phyloP scores from a whole-genome alignment of 2,888 invertebrate genomes.

The Xestia xanthographa region DNA sequence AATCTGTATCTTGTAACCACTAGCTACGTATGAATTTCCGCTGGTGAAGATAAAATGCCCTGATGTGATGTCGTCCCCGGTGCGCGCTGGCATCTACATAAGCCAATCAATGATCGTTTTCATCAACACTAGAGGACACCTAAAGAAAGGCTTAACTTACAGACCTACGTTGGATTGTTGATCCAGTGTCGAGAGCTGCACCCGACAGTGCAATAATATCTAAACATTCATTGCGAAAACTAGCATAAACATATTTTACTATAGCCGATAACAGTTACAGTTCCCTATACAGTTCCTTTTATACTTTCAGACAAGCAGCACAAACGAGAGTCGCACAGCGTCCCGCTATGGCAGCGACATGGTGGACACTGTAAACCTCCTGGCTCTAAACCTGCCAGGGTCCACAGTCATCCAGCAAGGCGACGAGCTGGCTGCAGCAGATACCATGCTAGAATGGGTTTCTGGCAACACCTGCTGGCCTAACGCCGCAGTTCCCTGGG shows the following conservation, averaged over 20 bases:
- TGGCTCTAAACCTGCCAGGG: slow-evolving; percentile 93
- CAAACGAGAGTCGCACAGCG: slow-evolving; percentile 81
- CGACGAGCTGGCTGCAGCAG: slow-evolving; percentile 92
- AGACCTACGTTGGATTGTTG: too few relatives aligned
- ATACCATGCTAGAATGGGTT: slow-evolving; percentile 89
- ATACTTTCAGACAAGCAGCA: slow-evolving; percentile 78
- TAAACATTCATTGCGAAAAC: not conserved
- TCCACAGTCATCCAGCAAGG: slow-evolving; percentile 95
- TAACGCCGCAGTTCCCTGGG: slow-evolving; percentile 74
- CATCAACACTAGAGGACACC: not conserved
- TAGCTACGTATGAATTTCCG: too few relatives aligned
- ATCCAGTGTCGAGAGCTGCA: not conserved
- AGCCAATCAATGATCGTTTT: not conserved
- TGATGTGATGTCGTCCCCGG: not conserved
- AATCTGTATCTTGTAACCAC: not conserved
- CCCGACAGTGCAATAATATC: not conserved
- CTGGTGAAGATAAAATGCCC: too few relatives aligned
- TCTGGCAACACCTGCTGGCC: slow-evolving; percentile 88
- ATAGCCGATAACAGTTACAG: not conserved
- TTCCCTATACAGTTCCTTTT: not conserved
- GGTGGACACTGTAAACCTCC: slow-evolving; percentile 93
- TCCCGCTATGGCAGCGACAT: slow-evolving; percentile 92
- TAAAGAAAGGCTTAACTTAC: not conserved
- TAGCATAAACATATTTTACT: not conserved
- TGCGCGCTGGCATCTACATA: not conserved